phyloP scores from a whole-genome alignment of 2,113 vertebrate genomes.

The Xenus cinereus region DNA sequence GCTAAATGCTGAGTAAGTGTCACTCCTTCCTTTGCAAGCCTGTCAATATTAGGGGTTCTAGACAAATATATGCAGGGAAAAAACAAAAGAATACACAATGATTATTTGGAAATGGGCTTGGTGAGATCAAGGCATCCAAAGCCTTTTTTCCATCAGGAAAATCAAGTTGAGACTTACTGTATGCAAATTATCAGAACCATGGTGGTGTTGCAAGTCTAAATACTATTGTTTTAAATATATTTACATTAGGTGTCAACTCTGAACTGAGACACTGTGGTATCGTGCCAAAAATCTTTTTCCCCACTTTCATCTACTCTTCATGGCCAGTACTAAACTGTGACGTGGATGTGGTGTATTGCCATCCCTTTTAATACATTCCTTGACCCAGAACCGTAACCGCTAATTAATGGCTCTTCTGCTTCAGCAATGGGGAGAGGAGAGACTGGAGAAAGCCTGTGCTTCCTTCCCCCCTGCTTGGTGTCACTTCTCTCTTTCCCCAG shows the following conservation, averaged over 20 bases:
- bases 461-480: background rate
- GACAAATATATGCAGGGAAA: background rate
- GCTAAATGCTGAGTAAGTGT: constrained; percentile 88
- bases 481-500: background rate
- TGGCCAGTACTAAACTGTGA: background rate
- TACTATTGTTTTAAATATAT: background rate
- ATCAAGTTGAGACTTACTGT: background rate
- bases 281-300: background rate
- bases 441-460: background rate
- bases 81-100: background rate
- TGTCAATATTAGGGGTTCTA: constrained; percentile 88
- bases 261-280: background rate
- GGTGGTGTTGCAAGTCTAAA: background rate
- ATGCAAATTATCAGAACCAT: background rate
- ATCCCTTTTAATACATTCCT: background rate
- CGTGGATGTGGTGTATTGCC: background rate
- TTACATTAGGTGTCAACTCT: background rate
- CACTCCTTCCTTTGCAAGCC: constrained; percentile 78
- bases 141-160: background rate
- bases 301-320: background rate
- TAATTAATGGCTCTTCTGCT: background rate
- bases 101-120: background rate
- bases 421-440: background rate
- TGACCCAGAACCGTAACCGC: background rate
- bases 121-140: background rate